phyloP scores from a whole-genome alignment of 2,797 vertebrate species.

The Furcifer pardalis region DNA sequence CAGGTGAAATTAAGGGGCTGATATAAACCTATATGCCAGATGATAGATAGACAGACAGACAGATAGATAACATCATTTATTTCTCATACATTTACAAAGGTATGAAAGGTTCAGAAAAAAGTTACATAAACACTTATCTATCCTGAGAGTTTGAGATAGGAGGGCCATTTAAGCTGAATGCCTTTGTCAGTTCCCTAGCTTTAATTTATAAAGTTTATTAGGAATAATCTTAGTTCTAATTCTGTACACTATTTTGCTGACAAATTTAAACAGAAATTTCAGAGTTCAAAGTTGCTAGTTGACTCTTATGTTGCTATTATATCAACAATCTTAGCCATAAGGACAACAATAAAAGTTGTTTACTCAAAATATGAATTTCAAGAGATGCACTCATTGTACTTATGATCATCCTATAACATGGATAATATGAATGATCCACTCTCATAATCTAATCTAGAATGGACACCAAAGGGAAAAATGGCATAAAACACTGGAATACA shows the following conservation, averaged over 20 bases:
- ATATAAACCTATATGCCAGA: neutral
- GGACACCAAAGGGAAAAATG: constrained; percentile 30
- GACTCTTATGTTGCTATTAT: constrained; percentile 29
- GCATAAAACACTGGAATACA: neutral
- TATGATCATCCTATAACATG: constrained; percentile 16
- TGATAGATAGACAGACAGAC: too few species aligned
- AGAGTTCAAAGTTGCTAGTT: constrained; percentile 18
- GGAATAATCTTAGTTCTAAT: constrained; percentile 17
- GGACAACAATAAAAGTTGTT: constrained; percentile 41
- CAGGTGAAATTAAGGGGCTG: neutral
- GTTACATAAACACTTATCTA: too few species aligned
- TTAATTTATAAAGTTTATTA: constrained; percentile 8
- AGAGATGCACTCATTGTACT: constrained; percentile 18
- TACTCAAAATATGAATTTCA: neutral
- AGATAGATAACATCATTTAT: too few species aligned
- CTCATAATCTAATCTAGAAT: constrained; percentile 32
- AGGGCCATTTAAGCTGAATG: neutral
- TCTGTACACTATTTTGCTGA: constrained; percentile 7
- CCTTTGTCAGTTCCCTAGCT: neutral
- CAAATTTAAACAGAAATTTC: constrained; percentile 6
- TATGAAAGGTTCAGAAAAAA: too few species aligned
- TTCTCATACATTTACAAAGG: too few species aligned
- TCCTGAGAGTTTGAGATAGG: neutral
- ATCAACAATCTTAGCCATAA: constrained; percentile 46
- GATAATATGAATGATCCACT: constrained; percentile 41